Evolutionary conservation across 2,113 vertebrate species (phyloP).

Genomic region (Notothenia coriiceps): DNA sequence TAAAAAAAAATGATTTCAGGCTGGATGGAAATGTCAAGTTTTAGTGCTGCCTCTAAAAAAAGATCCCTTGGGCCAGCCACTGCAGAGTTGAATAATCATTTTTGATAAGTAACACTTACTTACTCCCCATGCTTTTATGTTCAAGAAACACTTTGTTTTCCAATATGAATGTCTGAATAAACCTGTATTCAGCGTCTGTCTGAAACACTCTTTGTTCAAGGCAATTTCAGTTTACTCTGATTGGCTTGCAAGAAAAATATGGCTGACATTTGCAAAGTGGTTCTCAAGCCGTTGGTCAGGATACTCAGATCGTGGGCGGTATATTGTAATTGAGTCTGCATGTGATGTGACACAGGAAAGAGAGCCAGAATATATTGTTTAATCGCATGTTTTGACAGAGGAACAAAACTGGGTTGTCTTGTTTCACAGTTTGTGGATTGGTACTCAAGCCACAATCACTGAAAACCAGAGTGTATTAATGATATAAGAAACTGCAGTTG

Average conservation of each 20-base stretch:
- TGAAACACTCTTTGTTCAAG: no score
- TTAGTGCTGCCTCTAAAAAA: conserved; percentile 24
- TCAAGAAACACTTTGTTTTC: not conserved
- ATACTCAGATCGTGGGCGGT: not conserved
- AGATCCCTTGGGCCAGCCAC: no score
- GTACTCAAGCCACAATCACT: not conserved
- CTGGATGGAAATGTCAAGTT: conserved; percentile 43
- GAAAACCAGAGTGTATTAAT: no score
- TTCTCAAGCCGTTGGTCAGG: not conserved
- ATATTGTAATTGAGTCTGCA: not conserved
- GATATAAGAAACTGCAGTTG: not conserved
- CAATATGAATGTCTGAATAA: no score
- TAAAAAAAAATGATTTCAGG: conserved; percentile 52
- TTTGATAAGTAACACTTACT: not conserved
- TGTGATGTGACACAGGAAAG: not conserved
- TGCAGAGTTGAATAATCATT: not conserved
- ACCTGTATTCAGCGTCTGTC: no score
- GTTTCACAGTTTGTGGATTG: not conserved
- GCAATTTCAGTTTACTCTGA: no score
- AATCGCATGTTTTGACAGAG: not conserved
- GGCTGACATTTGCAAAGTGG: not conserved
- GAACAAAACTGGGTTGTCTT: not conserved
- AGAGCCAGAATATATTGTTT: not conserved
- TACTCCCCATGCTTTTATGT: not conserved
- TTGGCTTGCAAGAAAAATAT: no score